These are phyloP conservation scores for Rhingia rostrata DNA, from an alignment of 2,888 invertebrate genomes.

Conservation along the genomic window DNA sequence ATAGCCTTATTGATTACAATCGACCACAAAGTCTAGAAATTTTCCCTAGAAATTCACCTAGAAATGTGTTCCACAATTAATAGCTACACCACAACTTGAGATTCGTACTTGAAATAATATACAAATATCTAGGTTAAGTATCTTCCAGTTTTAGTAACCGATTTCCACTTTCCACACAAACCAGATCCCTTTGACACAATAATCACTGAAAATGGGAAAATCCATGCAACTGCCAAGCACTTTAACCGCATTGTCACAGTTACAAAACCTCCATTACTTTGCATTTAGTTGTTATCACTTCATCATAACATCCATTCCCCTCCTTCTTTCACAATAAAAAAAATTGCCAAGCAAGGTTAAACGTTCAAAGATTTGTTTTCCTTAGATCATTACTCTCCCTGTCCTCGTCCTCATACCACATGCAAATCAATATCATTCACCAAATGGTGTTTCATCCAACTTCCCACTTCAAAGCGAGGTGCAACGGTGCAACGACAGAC, in stretches of 20 bases:
- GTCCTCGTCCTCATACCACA: conserved; percentile 38
- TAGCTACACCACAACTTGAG: neutral
- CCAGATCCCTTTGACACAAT: conserved; percentile 41
- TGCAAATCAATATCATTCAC: conserved; percentile 63
- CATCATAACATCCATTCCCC: conserved; percentile 26
- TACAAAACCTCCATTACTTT: conserved; percentile 51
- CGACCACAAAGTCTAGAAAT: too few species aligned
- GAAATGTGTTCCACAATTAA: neutral
- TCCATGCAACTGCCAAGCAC: conserved; percentile 54
- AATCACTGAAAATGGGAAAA: conserved; percentile 12
- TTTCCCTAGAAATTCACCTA: neutral
- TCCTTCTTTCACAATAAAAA: conserved; percentile 32
- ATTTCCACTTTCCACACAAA: conserved; percentile 5
- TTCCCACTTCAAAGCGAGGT: conserved; percentile 12
- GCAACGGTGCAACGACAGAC: conserved; percentile 27
- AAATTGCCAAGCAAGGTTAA: conserved; percentile 56
- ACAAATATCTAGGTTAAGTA: neutral
- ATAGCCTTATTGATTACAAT: too few species aligned
- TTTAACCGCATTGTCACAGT: conserved; percentile 58
- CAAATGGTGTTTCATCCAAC: conserved; percentile 32
- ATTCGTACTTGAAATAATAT: conserved; percentile 5
- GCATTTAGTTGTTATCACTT: conserved; percentile 56
- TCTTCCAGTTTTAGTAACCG: neutral
- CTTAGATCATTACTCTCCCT: conserved; percentile 38
- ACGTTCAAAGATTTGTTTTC: conserved; percentile 43